A percentile compares a stretch with the other conserved stretches of the same genome.
Conservation (phyloP, 2,113 vertebrate genomes). For the Rhadina sibilatrix region DNA sequence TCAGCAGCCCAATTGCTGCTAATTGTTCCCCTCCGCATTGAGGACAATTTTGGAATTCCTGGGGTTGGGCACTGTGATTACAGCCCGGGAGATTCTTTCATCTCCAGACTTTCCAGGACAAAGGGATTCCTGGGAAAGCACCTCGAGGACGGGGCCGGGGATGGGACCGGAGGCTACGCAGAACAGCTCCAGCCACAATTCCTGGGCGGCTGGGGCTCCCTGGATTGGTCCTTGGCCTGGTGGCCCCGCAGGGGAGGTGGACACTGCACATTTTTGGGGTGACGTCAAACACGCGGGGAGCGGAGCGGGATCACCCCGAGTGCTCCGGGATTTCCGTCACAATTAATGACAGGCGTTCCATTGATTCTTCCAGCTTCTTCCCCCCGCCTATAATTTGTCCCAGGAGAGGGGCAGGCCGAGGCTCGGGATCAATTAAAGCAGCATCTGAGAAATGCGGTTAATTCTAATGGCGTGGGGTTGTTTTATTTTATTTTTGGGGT, state of each 20-base stretch:
- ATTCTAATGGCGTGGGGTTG: accelerated
- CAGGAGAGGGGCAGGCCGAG: not conserved
- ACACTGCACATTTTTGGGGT: not conserved
- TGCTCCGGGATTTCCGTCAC: not conserved
- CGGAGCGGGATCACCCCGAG: not conserved
- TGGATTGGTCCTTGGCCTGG: not conserved
- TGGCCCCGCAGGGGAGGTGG: not conserved
- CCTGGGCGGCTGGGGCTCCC: accelerated
- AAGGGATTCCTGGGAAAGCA: not conserved
- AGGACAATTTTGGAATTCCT: conserved; percentile 32
- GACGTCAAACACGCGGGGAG: not conserved
- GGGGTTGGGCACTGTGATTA: not conserved
- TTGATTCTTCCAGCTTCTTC: not conserved
- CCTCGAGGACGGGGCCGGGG: too few relatives aligned
- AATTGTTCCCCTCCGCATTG: conserved; percentile 4
- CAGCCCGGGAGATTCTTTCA: not conserved
- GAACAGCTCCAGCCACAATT: not conserved
- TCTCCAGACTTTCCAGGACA: not conserved
- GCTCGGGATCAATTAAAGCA: not conserved
- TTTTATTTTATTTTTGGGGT: not conserved
- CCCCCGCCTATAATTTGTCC: conserved; percentile 35
- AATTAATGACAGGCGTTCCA: conserved; percentile 42
- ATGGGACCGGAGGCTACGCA: not conserved
- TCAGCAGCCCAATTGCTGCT: conserved; percentile 17
- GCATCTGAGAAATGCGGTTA: not conserved